Percentiles rank a stretch among this genome's conserved stretches.
phyloP scores from a whole-genome alignment of 2,888 invertebrate genomes.

The Brachylomia viminalis region DNA sequence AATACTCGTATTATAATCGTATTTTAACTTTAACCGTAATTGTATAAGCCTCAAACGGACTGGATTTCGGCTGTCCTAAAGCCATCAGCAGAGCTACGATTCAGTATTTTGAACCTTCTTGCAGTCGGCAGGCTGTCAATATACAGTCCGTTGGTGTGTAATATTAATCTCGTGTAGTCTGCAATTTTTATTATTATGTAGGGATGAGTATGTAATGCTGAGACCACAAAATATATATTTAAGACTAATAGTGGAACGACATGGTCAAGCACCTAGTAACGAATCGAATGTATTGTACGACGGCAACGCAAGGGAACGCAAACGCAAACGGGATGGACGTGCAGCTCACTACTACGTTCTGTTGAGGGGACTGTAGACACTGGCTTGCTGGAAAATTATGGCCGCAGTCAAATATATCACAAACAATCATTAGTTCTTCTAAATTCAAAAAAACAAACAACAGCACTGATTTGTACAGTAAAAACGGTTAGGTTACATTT shows the following conservation, averaged over 20 bases:
- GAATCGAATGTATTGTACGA: slow-evolving; percentile 5
- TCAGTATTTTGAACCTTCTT: not conserved
- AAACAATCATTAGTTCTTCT: slow-evolving; percentile 15
- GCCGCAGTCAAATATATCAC: slow-evolving; percentile 10
- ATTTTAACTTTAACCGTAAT: not conserved
- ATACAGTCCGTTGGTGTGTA: not conserved
- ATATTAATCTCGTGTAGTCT: not conserved
- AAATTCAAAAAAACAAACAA: not conserved
- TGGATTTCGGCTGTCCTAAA: not conserved
- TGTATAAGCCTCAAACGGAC: not conserved
- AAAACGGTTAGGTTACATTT: slow-evolving; percentile 7
- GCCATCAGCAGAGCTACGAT: not conserved
- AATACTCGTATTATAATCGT: not conserved
- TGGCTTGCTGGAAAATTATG: not conserved
- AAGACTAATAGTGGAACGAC: slow-evolving; percentile 12
- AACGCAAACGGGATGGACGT: not conserved
- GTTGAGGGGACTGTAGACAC: not conserved
- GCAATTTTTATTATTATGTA: not conserved
- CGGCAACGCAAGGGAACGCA: slow-evolving; percentile 4
- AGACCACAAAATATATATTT: slow-evolving; percentile 11
- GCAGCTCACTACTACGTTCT: not conserved
- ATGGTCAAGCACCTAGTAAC: not conserved
- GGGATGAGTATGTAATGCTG: not conserved
- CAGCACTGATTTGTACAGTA: not conserved
- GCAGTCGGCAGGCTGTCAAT: not conserved